Evolutionary conservation across 1,140 invertebrate genomes (phyloP).

Genomic region (Drosophila ercepeae): DNA sequence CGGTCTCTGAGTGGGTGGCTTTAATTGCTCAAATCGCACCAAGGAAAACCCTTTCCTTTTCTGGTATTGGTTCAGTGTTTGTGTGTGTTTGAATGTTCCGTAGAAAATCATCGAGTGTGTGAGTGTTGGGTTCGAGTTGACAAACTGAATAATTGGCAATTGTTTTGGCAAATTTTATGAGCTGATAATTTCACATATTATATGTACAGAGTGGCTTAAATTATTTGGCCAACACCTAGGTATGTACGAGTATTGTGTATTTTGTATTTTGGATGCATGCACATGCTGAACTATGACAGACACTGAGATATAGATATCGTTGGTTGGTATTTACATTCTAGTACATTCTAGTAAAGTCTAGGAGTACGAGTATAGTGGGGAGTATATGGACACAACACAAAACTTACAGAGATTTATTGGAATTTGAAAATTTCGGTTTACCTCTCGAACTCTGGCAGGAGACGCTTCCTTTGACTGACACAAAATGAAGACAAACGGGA

Average conservation of each 20-base stretch:
- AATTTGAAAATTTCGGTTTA: slow-evolving; percentile 72
- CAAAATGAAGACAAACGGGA: slow-evolving; percentile 71
- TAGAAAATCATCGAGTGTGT: slow-evolving; percentile 5
- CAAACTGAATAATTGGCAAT: slow-evolving; percentile 81
- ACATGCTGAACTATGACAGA: slow-evolving; percentile 64
- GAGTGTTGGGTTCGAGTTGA: slow-evolving; percentile 50
- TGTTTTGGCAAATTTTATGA: slow-evolving; percentile 74
- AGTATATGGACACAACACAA: slow-evolving; percentile 65
- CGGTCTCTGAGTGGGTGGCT: slow-evolving; percentile 36
- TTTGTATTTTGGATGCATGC: slow-evolving; percentile 48
- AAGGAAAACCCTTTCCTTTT: slow-evolving; percentile 51
- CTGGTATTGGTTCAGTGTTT: slow-evolving; percentile 22
- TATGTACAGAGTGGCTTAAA: slow-evolving; percentile 52
- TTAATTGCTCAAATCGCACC: slow-evolving; percentile 35
- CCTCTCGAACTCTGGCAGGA: slow-evolving; percentile 63
- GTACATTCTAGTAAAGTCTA: slow-evolving; percentile 16
- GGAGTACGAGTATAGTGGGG: slow-evolving; percentile 17
- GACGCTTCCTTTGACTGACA: slow-evolving; percentile 75
- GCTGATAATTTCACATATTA: slow-evolving; percentile 80
- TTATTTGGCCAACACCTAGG: slow-evolving; percentile 27
- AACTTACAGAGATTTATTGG: slow-evolving; percentile 76
- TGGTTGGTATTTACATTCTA: slow-evolving; percentile 39
- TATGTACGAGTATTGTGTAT: too few species aligned
- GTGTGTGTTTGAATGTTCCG: slow-evolving; percentile 19
- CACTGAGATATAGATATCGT: slow-evolving; percentile 16